Evolutionary conservation across 2,888 invertebrate genomes (phyloP).

Genomic region (Pyrgus malvae): DNA sequence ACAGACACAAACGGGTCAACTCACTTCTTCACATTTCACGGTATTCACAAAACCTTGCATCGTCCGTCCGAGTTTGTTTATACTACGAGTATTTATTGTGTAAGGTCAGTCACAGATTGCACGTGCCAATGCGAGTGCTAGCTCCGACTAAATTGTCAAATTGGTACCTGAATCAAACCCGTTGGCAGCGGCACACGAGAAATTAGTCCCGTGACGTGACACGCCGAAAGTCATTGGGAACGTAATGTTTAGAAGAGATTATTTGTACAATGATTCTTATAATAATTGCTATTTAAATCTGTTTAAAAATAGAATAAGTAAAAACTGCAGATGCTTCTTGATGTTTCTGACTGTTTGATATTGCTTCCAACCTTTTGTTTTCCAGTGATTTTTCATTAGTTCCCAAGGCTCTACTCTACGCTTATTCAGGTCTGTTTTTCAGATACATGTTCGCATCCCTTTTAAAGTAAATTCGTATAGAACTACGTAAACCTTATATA

Average conservation of each 20-base stretch:
- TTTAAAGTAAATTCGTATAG: no score
- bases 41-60: slow-evolving; percentile 14
- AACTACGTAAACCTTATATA: no score
- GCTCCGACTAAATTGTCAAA: slow-evolving; percentile 68
- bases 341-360: no score
- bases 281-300: no score
- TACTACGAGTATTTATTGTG: slow-evolving; percentile 33
- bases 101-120: slow-evolving; percentile 45
- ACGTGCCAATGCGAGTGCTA: slow-evolving; percentile 49
- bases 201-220: slow-evolving; percentile 58
- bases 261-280: neutral
- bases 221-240: neutral
- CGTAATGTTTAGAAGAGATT: neutral
- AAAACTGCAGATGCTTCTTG: no score
- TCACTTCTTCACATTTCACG: slow-evolving; percentile 14
- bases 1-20: neutral
- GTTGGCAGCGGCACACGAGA: slow-evolving; percentile 60
- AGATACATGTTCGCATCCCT: no score
- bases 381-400: no score
- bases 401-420: no score
- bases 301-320: no score
- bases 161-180: slow-evolving; percentile 60
- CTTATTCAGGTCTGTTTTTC: no score
- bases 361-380: no score
- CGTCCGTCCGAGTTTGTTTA: slow-evolving; percentile 37